Evolutionary conservation across 1,140 invertebrate species (phyloP), one percentile per base, ranked within the genome.

Genomic region (Ips nitidus): DNA sequence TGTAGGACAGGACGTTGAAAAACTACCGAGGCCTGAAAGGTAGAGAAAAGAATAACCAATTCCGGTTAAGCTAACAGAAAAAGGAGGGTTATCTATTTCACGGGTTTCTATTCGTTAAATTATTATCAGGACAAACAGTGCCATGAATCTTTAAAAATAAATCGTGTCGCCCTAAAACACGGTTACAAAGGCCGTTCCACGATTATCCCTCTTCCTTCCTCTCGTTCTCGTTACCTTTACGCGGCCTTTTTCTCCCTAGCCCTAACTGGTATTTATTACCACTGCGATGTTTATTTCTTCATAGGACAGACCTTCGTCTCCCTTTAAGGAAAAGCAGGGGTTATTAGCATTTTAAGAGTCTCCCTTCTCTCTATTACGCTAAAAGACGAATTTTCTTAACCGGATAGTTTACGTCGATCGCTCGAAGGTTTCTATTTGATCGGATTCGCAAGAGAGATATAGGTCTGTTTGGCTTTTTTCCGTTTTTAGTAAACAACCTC

Each of bases 131-230:
- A 60, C 66, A 68, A 68, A 68, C 41, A n/a, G 43, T 42, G 43
- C 43, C 67, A 69, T 61, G 67, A 69, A 62, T 69, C 67, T 69
- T 69, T 69, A 62, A 69, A 56, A 62, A 62, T 69, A 69, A 69
- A 62, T 69, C 60, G 67, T 47, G 50, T 63, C 59, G 47, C 67
- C 42, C 53, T 38, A 60, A 67, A 60, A 66, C 64, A 56, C 41
- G 64, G 52, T 60, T 69, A 63, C 59, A 69, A 63, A 41, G 62
- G 62, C 50, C 56, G 50, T 68, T 63, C 56, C 58, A 56, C 59
- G 60, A 69, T 69, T 63, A 69, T 62, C 62, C 62, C 67, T 59
- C 62, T 57, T 41, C 22, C 52, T 45, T 69, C 53, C 52, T 58
- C 43, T 62, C 58, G 50, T 62, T 63, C 59, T 63, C 52, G 52